Percentiles rank a stretch among this genome's conserved stretches.
These are phyloP conservation scores for Otolemur garnettii DNA, from an alignment of 2,113 vertebrate species.

Conservation along the genomic window DNA sequence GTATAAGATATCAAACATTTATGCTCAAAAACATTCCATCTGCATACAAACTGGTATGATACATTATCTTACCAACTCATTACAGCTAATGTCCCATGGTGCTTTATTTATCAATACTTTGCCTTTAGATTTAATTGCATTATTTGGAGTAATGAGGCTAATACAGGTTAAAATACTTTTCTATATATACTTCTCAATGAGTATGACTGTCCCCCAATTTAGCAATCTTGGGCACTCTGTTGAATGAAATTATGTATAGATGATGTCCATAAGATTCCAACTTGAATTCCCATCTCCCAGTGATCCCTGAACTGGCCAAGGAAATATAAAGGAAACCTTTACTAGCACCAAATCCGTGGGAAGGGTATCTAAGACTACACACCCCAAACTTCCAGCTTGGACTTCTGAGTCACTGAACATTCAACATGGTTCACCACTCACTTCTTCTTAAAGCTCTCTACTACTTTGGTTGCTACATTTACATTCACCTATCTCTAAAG, in stretches of 20 bases:
- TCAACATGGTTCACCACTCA: background rate
- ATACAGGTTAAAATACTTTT: slow-evolving; percentile 14
- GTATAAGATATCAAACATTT: background rate
- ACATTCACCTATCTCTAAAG: background rate
- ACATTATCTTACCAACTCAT: background rate
- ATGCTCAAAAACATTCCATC: background rate
- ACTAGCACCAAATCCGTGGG: background rate
- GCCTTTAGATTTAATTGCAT: slow-evolving; percentile 41
- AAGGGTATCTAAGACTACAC: background rate
- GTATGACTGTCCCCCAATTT: background rate
- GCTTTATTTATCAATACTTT: slow-evolving; percentile 2
- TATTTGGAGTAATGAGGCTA: slow-evolving; percentile 14
- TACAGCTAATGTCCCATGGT: background rate
- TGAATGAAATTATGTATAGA: background rate
- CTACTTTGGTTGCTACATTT: background rate
- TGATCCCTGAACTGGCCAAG: background rate
- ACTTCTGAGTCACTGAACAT: background rate
- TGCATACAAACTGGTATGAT: background rate
- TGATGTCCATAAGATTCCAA: background rate
- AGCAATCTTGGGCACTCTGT: background rate
- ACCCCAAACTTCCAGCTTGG: background rate
- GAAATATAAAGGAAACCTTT: background rate
- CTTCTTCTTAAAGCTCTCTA: background rate
- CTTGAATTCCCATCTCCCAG: background rate
- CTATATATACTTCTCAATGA: slow-evolving; percentile 27